These are phyloP conservation scores for Colletes gigas DNA, from an alignment of 1,140 invertebrate species.

Conservation along the genomic window DNA sequence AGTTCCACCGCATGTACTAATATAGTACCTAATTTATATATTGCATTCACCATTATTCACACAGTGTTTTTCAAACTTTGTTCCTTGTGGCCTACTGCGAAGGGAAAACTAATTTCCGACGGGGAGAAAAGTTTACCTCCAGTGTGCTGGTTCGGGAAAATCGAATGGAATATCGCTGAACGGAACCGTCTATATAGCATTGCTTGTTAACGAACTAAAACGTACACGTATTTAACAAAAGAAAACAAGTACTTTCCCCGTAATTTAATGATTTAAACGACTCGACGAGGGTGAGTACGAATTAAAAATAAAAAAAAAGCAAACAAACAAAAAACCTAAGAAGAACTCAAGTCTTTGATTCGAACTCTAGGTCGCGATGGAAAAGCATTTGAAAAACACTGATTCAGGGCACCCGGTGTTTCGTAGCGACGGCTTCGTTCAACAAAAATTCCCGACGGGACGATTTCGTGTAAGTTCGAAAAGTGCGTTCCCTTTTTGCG, in stretches of 20 bases:
- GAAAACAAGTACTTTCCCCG: neutral
- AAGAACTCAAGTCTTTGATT: neutral
- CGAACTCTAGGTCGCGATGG: neutral
- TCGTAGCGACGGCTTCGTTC: conserved; percentile 15
- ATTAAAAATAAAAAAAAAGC: no score
- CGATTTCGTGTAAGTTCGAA: neutral
- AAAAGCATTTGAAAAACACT: conserved; percentile 14
- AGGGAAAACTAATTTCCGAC: neutral
- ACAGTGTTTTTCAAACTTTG: conserved; percentile 26
- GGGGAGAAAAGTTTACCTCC: neutral
- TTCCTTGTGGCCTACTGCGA: neutral
- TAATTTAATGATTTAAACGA: neutral
- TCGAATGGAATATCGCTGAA: neutral
- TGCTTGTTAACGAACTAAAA: neutral
- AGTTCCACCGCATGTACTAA: conserved; percentile 47
- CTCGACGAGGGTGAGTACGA: no score
- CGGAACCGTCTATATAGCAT: neutral
- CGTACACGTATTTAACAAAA: neutral
- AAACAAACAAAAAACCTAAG: neutral
- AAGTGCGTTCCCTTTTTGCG: conserved; percentile 29
- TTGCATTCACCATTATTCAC: conserved; percentile 8
- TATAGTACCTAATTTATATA: conserved; percentile 28
- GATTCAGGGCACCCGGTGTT: neutral
- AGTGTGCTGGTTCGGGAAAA: neutral
- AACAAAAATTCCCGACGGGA: conserved; percentile 1